Evolutionary conservation across 1,140 invertebrate species (phyloP).

Genomic region (Apis florea): DNA sequence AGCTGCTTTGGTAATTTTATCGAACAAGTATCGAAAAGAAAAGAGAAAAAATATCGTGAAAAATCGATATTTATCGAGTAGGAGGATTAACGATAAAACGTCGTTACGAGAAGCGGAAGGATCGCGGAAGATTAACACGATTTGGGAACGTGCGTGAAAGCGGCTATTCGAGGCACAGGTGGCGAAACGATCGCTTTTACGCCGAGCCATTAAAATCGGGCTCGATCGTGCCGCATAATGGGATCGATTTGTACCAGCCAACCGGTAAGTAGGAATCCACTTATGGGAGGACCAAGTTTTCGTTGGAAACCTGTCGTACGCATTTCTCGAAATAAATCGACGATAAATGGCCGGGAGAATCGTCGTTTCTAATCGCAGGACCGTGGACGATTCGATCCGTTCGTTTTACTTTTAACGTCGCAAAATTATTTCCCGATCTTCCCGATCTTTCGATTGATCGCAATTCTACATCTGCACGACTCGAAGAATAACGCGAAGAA

Average conservation of each 20-base stretch:
- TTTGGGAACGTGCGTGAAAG: conserved; percentile 60
- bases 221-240: conserved; percentile 54
- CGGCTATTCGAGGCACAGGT: conserved; percentile 50
- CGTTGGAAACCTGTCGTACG: conserved; percentile 14
- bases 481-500: too few relatives aligned
- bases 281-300: conserved; percentile 21
- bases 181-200: conserved; percentile 61
- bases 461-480: too few relatives aligned
- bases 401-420: not conserved
- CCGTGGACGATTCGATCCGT: not conserved
- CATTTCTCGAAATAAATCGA: not conserved
- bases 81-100: conserved; percentile 42
- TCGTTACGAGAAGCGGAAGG: conserved; percentile 42
- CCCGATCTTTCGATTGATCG: too few relatives aligned
- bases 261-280: conserved; percentile 36
- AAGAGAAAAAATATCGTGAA: not conserved
- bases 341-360: not conserved
- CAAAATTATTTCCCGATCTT: too few relatives aligned
- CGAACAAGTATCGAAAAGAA: not conserved
- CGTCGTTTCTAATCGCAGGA: conserved; percentile 5
- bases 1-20: too few relatives aligned
- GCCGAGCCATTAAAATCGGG: conserved; percentile 58
- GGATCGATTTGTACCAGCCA: conserved; percentile 49
- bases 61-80: conserved; percentile 12
- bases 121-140: conserved; percentile 44